phyloP scores from a whole-genome alignment of 2,113 vertebrate genomes.

The Platanista minor region DNA sequence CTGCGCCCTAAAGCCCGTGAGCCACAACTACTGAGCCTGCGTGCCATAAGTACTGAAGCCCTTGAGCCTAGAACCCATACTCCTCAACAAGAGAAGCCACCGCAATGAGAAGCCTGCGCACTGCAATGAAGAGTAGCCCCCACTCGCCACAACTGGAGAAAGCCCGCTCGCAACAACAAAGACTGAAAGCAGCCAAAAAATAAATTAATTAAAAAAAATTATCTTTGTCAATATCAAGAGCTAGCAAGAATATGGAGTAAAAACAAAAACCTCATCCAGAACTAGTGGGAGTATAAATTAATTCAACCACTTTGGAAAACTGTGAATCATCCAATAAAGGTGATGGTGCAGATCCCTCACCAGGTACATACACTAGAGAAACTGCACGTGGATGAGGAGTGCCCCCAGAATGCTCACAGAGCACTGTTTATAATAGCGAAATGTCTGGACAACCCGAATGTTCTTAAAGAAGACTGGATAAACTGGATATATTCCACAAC shows the following conservation, averaged over 20 bases:
- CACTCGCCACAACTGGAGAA: too few species aligned
- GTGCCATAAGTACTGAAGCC: too few species aligned
- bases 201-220: too few species aligned
- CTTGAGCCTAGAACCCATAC: too few species aligned
- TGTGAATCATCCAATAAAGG: not conserved
- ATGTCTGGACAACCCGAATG: not conserved
- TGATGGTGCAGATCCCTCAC: not conserved
- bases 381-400: not conserved
- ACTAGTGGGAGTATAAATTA: not conserved
- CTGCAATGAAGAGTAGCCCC: too few species aligned
- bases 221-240: not conserved
- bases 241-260: not conserved
- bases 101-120: too few species aligned
- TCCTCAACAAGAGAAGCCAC: too few species aligned
- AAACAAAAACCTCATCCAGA: not conserved
- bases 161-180: fast-evolving
- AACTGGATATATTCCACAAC: not conserved
- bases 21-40: too few species aligned
- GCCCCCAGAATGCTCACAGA: not conserved
- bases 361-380: not conserved
- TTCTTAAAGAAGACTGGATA: not conserved
- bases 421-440: not conserved
- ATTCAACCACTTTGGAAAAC: not conserved
- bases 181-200: too few species aligned
- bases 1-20: fast-evolving